Conservation (phyloP, 2,797 vertebrate species). For the Falco novaeseelandiae region DNA sequence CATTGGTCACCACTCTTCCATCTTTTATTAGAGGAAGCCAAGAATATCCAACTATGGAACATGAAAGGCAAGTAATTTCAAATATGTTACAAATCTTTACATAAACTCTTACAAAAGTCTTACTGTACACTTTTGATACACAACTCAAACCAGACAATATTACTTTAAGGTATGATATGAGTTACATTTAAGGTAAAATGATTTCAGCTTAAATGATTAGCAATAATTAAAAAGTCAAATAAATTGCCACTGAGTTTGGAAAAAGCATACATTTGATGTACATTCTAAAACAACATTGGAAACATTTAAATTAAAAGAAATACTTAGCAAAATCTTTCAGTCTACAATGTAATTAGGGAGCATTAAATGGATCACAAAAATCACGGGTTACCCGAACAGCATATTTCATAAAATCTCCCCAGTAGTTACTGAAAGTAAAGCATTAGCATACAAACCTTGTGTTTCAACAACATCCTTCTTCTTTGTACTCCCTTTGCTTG, state of each 20-base stretch:
- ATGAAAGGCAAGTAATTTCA: constrained; percentile 4
- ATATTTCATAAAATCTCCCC: background rate
- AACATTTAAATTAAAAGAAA: background rate
- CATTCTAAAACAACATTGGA: background rate
- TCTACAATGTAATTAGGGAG: background rate
- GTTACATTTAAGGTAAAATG: background rate
- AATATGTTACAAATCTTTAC: background rate
- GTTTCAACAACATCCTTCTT: constrained; percentile 93
- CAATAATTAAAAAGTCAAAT: background rate
- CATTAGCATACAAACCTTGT: constrained; percentile 79
- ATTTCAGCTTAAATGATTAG: background rate
- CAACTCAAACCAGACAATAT: background rate
- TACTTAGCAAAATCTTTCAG: background rate
- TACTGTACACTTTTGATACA: background rate
- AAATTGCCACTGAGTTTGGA: background rate
- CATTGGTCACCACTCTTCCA: constrained; percentile 89
- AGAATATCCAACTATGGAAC: constrained; percentile 88
- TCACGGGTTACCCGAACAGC: background rate
- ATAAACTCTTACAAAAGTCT: background rate
- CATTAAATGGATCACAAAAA: background rate
- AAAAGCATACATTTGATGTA: background rate
- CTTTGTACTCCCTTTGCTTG: constrained; percentile 89
- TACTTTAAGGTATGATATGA: background rate
- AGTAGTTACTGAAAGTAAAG: background rate
- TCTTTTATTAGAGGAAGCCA: constrained; percentile 95